Evolutionary conservation across 2,113 vertebrate species (phyloP).

Genomic region (Ranitomeya imitator): DNA sequence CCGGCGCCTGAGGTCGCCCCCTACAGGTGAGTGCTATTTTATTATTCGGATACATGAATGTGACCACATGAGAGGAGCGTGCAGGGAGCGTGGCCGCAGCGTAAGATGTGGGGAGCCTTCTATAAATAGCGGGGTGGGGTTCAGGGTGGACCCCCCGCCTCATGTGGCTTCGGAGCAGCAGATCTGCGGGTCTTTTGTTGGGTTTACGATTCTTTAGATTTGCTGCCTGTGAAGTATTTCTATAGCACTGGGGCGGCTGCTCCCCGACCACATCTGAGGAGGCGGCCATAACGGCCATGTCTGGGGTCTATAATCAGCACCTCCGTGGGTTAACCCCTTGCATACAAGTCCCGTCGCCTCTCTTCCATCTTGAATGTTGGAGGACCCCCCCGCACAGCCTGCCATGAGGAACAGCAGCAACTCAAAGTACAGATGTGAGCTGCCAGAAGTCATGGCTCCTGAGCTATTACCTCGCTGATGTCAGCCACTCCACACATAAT

Average conservation of each 20-base stretch:
- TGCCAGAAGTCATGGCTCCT: not conserved
- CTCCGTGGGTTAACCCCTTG: not conserved
- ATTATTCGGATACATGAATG: not conserved
- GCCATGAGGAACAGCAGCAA: too few relatives aligned
- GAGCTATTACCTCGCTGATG: not conserved
- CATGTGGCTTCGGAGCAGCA: constrained; percentile 17
- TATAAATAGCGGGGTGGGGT: not conserved
- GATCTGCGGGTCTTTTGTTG: not conserved
- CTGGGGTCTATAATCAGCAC: not conserved
- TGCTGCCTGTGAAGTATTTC: not conserved
- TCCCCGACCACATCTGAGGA: not conserved
- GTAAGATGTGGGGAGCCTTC: constrained; percentile 6
- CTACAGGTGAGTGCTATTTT: not conserved
- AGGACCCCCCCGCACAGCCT: too few relatives aligned
- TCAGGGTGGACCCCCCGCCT: constrained; percentile 16
- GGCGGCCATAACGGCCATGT: not conserved
- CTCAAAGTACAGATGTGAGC: too few relatives aligned
- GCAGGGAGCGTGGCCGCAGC: not conserved
- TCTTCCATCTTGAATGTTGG: not conserved
- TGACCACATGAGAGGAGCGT: constrained; percentile 45
- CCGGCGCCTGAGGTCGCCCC: not conserved
- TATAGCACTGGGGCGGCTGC: not conserved
- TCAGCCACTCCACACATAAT: not conserved
- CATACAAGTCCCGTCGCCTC: not conserved
- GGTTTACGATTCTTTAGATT: not conserved